Percentiles rank a stretch among this genome's conserved stretches.
phyloP scores from a whole-genome alignment of 2,888 invertebrate genomes.

The Chalcosyrphus nemorum region DNA sequence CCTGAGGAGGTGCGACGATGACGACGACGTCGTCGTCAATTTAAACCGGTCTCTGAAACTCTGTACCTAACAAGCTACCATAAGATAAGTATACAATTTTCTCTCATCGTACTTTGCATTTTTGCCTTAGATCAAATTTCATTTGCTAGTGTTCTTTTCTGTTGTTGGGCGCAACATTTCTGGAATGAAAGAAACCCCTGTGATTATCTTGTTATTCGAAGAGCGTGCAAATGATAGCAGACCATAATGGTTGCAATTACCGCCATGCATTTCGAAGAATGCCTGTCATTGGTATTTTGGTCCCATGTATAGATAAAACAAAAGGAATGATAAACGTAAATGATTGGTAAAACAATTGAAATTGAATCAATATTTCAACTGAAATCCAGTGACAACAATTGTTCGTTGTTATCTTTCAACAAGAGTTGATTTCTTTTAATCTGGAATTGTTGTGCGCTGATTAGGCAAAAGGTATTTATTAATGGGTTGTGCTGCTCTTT shows the following conservation, averaged over 20 bases:
- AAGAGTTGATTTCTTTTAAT: constrained; percentile 4
- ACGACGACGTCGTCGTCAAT: not conserved
- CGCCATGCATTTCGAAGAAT: constrained; percentile 3
- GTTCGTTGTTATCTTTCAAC: not conserved
- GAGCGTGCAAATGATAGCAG: constrained; percentile 53
- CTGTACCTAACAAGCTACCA: constrained; percentile 11
- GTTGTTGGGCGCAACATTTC: not conserved
- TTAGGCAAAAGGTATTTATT: not conserved
- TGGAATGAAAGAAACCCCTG: constrained; percentile 5
- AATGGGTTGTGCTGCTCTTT: not conserved
- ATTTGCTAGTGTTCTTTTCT: constrained; percentile 2
- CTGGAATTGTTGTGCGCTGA: not conserved
- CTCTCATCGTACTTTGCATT: constrained; percentile 17
- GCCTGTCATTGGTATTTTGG: constrained; percentile 24
- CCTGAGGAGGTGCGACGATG: constrained; percentile 15
- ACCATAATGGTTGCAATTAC: constrained; percentile 42
- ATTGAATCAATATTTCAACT: constrained; percentile 9
- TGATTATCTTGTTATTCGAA: constrained; percentile 48
- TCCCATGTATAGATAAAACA: not conserved
- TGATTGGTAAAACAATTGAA: constrained; percentile 11
- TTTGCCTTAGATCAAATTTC: constrained; percentile 48
- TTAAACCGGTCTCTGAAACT: constrained; percentile 31
- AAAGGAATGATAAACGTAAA: constrained; percentile 8
- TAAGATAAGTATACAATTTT: constrained; percentile 4
- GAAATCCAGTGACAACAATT: constrained; percentile 15